These are phyloP conservation scores for Melinopterus prodromus DNA, from an alignment of 2,888 invertebrate species.

Conservation along the genomic window DNA sequence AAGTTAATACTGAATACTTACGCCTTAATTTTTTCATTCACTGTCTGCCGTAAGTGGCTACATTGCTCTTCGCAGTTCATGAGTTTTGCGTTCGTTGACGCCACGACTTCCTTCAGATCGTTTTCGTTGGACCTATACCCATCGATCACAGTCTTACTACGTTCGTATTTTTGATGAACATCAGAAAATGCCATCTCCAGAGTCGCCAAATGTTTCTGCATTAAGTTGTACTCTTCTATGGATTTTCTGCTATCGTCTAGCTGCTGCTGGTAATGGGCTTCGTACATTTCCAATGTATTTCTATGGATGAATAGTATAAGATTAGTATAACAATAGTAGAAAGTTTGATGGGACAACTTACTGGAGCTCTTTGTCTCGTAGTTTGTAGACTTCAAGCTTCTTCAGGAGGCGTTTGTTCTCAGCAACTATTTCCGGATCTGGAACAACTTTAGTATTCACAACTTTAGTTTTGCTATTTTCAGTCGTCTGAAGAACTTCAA, in stretches of 20 bases:
- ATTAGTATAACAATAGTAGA: no score
- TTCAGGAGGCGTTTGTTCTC: no score
- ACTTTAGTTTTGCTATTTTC: no score
- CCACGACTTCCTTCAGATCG: background rate
- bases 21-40: background rate
- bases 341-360: no score
- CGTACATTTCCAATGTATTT: conserved; percentile 66
- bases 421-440: no score
- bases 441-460: no score
- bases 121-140: conserved; percentile 28
- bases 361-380: no score
- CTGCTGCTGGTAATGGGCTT: conserved; percentile 65
- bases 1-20: background rate
- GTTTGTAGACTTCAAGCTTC: no score
- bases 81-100: background rate
- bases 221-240: conserved; percentile 66
- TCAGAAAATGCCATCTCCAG: conserved; percentile 73
- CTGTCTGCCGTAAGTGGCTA: background rate
- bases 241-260: conserved; percentile 64
- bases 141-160: background rate
- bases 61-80: background rate
- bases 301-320: conserved; percentile 50
- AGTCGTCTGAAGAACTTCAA: no score
- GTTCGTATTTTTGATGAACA: conserved; percentile 59
- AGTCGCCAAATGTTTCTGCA: conserved; percentile 67